Evolutionary conservation across 2,797 vertebrate genomes (phyloP), one percentile per base, ranked within the genome.

Genomic region (Scolopax bukidnonensis): DNA sequence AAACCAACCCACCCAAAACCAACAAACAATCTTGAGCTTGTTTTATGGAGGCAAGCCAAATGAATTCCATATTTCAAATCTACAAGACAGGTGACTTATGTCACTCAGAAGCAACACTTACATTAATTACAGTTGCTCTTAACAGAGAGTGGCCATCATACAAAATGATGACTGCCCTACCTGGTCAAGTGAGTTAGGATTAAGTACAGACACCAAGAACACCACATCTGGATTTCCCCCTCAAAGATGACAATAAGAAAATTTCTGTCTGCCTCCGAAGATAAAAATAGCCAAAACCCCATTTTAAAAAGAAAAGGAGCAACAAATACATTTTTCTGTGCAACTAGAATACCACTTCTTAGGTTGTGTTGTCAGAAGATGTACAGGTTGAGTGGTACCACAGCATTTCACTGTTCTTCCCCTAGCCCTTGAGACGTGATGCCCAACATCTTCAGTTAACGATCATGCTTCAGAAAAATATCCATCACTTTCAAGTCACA

Each of bases 311-410:
- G 14, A 38, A 47, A 87, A 74, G 4, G 10, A 38, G 20, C 28
- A 63, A 87, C 8, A 69, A 63, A 45, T 7, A 3, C 2, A 15
- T 36, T 14, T 27, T 41, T 21, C 54, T 45, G 9, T 40, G 27
- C 19, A 64, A 28, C 4, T 7, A 48, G 14, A 23, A 48, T 19
- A 54, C 24, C 28, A 64, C 12, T 16, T 18, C 0, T 0, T 1
- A 63, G 25, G 13, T 18, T 20, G 6, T 5, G 0, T 0, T 77
- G 24, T 48, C 45, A 78, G 48, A 59, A 67, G 6, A 13, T 6
- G 7, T 11, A 27, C 1, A 60, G 6, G 20, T 32, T 84, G 10
- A 28, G 30, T 4, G 10, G 23, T 47, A 45, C 27, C 30, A 38
- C 16, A 61, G 41, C 30, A 69, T 40, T 73, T 50, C 60, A 74